These are phyloP conservation scores for Pogoniulus pusillus DNA, from an alignment of 2,797 vertebrate species.

Conservation along the genomic window DNA sequence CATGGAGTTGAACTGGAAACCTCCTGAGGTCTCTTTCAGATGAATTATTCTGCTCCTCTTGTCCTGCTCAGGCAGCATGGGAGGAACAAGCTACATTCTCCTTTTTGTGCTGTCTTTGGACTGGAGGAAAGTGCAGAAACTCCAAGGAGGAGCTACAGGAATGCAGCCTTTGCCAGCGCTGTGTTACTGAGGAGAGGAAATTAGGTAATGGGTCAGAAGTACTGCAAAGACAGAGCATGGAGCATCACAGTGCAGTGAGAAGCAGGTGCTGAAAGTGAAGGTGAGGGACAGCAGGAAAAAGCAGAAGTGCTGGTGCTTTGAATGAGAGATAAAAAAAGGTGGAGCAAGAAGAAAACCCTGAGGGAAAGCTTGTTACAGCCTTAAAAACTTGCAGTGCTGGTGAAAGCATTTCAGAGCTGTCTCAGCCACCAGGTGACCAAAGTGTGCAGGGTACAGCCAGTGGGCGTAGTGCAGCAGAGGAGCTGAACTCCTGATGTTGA, in stretches of 20 bases:
- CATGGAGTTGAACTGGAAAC: neutral
- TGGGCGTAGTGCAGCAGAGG: neutral
- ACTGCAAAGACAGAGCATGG: neutral
- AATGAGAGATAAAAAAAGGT: neutral
- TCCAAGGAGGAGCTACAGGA: neutral
- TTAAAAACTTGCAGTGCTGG: neutral
- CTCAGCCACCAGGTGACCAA: neutral
- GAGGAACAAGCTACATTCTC: neutral
- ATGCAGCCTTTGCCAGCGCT: neutral
- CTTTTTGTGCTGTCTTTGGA: neutral
- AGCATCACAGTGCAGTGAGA: neutral
- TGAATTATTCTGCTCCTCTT: neutral
- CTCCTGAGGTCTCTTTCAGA: neutral
- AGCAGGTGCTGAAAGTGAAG: neutral
- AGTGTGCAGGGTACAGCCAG: neutral
- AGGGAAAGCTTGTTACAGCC: neutral
- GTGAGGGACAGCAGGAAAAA: neutral
- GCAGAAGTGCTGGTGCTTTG: neutral
- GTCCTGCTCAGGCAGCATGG: neutral
- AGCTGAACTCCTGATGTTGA: neutral
- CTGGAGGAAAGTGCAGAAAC: neutral
- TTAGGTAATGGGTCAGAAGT: neutral
- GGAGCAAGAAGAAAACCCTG: neutral
- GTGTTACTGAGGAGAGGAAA: neutral
- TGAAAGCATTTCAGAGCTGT: neutral